These are phyloP conservation scores for Phalacrocorax pelagicus DNA, from an alignment of 2,113 vertebrate genomes.

Conservation along the genomic window DNA sequence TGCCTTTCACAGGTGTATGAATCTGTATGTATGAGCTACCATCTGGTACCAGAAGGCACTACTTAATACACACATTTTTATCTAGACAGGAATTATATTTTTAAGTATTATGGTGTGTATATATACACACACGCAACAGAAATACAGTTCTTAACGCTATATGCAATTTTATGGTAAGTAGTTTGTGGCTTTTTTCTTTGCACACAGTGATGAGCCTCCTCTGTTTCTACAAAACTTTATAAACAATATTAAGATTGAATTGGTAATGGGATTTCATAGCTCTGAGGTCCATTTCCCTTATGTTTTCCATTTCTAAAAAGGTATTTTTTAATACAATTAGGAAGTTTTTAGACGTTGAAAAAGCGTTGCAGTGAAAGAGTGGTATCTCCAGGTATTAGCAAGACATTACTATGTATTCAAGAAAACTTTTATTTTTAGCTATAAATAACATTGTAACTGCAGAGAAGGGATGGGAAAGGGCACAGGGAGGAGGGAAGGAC, in stretches of 20 bases:
- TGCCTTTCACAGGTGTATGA: background rate
- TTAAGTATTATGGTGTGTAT: background rate
- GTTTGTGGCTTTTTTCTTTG: background rate
- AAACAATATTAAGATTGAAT: background rate
- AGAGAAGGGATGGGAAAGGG: background rate
- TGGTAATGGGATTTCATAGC: background rate
- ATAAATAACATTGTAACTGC: background rate
- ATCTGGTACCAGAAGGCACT: background rate
- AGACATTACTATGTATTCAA: background rate
- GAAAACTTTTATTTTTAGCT: background rate
- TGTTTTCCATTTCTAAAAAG: background rate
- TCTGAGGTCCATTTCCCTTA: background rate
- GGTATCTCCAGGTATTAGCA: background rate
- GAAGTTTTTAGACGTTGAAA: background rate
- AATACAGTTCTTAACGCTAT: background rate
- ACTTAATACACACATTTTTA: background rate
- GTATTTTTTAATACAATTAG: background rate
- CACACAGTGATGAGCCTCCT: background rate
- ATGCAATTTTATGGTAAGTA: background rate
- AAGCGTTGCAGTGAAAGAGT: background rate
- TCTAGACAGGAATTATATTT: background rate
- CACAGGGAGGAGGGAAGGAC: background rate
- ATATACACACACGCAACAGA: background rate
- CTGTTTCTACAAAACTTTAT: background rate
- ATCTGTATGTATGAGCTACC: background rate